Evolutionary conservation across 2,797 vertebrate species (phyloP).

Genomic region (Notolepis coatsorum): DNA sequence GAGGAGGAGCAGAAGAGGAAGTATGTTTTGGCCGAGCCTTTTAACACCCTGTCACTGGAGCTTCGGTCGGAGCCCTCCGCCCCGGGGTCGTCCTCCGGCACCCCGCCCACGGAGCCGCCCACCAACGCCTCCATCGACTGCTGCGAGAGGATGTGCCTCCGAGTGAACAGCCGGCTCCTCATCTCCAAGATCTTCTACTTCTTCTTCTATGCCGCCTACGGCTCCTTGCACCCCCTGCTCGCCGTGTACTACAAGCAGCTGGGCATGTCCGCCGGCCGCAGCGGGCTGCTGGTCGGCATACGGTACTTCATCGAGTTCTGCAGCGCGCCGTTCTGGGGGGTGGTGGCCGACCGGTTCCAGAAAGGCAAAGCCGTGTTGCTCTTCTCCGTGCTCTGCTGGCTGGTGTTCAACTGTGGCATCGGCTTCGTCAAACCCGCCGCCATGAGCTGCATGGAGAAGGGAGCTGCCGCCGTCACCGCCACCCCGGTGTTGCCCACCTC

Average conservation of each 20-base stretch:
- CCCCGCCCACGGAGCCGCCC: slow-evolving; percentile 28
- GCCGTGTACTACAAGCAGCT: slow-evolving; percentile 97
- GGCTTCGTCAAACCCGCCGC: slow-evolving; percentile 92
- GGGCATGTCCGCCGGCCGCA: slow-evolving; percentile 93
- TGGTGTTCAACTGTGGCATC: slow-evolving; percentile 94
- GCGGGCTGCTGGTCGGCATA: slow-evolving; percentile 94
- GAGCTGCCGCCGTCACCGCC: slow-evolving; percentile 23
- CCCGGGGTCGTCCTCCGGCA: slow-evolving; percentile 58
- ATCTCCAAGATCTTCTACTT: slow-evolving; percentile 98
- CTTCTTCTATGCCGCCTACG: slow-evolving; percentile 97
- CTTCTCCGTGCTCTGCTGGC: slow-evolving; percentile 95
- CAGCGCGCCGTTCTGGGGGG: slow-evolving; percentile 98
- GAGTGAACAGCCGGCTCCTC: slow-evolving; percentile 91
- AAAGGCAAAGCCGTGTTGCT: slow-evolving; percentile 94
- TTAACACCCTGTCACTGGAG: slow-evolving; percentile 83
- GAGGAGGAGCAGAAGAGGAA: slow-evolving; percentile 95
- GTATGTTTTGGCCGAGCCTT: slow-evolving; percentile 89
- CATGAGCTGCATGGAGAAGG: slow-evolving; percentile 84
- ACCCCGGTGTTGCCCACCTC: neutral
- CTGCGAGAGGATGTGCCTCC: slow-evolving; percentile 89
- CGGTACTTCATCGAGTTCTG: slow-evolving; percentile 99
- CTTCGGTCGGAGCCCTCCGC: slow-evolving; percentile 58
- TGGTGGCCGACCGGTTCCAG: slow-evolving; percentile 94
- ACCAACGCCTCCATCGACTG: slow-evolving; percentile 81
- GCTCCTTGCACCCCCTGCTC: slow-evolving; percentile 94